phyloP scores from a whole-genome alignment of 2,888 invertebrate species.

The Diadegma fenestrale region DNA sequence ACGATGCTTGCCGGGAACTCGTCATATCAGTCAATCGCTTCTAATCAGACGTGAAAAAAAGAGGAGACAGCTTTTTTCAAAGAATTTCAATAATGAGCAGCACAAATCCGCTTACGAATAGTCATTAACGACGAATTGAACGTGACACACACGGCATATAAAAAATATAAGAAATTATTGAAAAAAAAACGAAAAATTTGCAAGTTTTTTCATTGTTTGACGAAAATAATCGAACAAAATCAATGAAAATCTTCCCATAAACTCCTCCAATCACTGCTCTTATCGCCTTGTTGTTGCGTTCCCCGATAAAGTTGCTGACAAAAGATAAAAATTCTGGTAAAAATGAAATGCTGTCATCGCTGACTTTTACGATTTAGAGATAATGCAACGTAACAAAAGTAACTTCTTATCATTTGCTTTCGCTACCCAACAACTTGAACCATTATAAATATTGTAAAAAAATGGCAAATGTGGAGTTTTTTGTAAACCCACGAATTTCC shows the following conservation, averaged over 20 bases:
- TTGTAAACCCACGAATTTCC: not conserved
- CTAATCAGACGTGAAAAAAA: slow-evolving; percentile 30
- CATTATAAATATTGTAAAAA: not conserved
- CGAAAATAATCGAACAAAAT: not conserved
- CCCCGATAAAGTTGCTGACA: not conserved
- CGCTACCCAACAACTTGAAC: not conserved
- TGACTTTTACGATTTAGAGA: slow-evolving; percentile 4
- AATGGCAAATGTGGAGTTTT: not conserved
- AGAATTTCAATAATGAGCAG: slow-evolving; percentile 12
- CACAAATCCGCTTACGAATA: not conserved
- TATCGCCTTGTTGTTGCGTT: not conserved
- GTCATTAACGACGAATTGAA: not conserved
- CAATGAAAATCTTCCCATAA: not conserved
- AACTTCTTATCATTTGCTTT: not conserved
- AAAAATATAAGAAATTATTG: not conserved
- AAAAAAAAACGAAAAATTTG: not conserved
- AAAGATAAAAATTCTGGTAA: not conserved
- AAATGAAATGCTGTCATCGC: not conserved
- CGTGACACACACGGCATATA: not conserved
- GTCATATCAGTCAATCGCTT: slow-evolving; percentile 25
- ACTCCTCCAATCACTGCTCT: not conserved
- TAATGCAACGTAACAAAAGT: not conserved
- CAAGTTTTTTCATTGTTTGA: not conserved
- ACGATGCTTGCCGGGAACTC: slow-evolving; percentile 17
- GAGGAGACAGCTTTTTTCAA: slow-evolving; percentile 11